These are phyloP conservation scores for Podargus strigoides DNA, from an alignment of 2,797 vertebrate species.

Conservation along the genomic window DNA sequence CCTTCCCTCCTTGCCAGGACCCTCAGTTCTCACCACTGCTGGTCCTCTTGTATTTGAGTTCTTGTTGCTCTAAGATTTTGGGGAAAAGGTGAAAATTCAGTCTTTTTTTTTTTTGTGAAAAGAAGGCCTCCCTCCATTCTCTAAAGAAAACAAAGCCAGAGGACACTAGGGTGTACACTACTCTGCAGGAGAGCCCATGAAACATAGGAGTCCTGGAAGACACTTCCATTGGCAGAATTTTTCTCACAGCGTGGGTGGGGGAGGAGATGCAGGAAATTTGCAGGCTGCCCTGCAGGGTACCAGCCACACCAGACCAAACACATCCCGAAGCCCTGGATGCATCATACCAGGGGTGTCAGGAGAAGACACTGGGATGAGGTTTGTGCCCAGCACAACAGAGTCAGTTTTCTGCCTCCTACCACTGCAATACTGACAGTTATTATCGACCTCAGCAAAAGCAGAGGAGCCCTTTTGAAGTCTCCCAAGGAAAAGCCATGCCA, in stretches of 20 bases:
- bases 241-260: rapidly evolving
- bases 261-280: rapidly evolving
- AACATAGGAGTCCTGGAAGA: background rate
- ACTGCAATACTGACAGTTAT: too few species aligned
- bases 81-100: background rate
- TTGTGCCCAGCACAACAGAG: background rate
- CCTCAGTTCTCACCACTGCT: background rate
- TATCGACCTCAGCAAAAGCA: background rate
- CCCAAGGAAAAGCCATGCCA: rapidly evolving
- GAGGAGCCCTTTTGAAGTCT: background rate
- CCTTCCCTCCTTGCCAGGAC: background rate
- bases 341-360: background rate
- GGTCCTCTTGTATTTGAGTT: background rate
- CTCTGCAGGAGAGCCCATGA: background rate
- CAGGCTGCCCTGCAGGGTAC: background rate
- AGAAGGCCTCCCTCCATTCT: background rate
- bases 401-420: background rate
- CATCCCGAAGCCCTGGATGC: background rate
- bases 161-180: background rate
- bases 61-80: background rate
- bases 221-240: background rate
- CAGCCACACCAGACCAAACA: background rate
- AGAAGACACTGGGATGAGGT: background rate
- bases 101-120: background rate
- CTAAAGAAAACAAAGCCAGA: background rate